phyloP scores from a whole-genome alignment of 2,888 invertebrate species.

The Watsonalla binaria region DNA sequence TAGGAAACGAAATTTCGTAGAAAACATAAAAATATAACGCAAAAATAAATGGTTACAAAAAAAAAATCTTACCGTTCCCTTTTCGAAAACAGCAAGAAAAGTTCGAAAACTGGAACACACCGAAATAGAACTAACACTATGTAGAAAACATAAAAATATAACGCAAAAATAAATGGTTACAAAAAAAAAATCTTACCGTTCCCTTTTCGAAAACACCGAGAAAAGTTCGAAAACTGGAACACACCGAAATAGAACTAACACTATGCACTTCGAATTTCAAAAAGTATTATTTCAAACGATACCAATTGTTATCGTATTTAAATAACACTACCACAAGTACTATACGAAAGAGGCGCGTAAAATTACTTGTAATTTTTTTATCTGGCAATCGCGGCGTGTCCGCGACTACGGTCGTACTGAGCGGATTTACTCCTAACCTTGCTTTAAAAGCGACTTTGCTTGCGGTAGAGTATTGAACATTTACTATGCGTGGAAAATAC shows the following conservation, averaged over 20 bases:
- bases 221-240: conserved; percentile 36
- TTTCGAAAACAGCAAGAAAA: conserved; percentile 21
- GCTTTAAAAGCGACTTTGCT: conserved; percentile 39
- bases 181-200: conserved; percentile 22
- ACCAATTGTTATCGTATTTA: conserved; percentile 18
- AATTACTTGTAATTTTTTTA: conserved; percentile 45
- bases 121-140: conserved; percentile 34
- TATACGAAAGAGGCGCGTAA: conserved; percentile 38
- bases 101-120: conserved; percentile 39
- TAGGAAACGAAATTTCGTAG: neutral
- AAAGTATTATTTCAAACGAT: conserved; percentile 34
- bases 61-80: conserved; percentile 28
- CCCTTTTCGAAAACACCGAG: conserved; percentile 27
- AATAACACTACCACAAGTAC: conserved; percentile 46
- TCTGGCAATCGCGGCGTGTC: conserved; percentile 43
- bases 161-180: neutral
- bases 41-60: too few species aligned
- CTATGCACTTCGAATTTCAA: conserved; percentile 32
- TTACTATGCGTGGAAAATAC: conserved; percentile 5
- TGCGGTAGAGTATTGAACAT: conserved; percentile 20
- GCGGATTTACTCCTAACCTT: conserved; percentile 31
- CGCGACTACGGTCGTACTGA: conserved; percentile 50
- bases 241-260: conserved; percentile 31
- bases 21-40: neutral
- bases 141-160: neutral